These are phyloP conservation scores for Tympanoctomys barrerae DNA, from an alignment of 2,797 vertebrate genomes.

Conservation along the genomic window DNA sequence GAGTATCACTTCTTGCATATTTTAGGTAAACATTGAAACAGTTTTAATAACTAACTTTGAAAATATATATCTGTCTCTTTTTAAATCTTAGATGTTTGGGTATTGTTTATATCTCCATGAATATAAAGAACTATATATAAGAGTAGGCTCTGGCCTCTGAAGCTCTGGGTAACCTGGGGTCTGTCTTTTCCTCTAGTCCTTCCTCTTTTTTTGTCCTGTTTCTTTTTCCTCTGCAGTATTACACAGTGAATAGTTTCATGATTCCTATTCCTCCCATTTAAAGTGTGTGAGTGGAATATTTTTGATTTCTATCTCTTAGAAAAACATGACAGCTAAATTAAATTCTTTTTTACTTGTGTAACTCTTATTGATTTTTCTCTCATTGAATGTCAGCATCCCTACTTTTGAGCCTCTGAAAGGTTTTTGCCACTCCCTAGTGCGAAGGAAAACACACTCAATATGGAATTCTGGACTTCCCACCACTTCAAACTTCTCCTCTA, in stretches of 20 bases:
- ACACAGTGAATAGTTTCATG: slow-evolving; percentile 4
- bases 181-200: neutral
- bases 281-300: slow-evolving; percentile 49
- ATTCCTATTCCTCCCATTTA: slow-evolving; percentile 63
- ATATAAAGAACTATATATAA: slow-evolving; percentile 28
- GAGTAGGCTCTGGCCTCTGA: neutral
- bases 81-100: neutral
- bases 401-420: slow-evolving; percentile 52
- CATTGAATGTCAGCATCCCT: slow-evolving; percentile 29
- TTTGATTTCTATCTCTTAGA: slow-evolving; percentile 70
- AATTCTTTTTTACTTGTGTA: slow-evolving; percentile 68
- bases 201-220: neutral
- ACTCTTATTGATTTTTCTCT: slow-evolving; percentile 70
- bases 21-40: slow-evolving; percentile 48
- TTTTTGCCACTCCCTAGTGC: slow-evolving; percentile 63
- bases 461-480: slow-evolving; percentile 69
- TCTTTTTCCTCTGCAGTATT: slow-evolving; percentile 40
- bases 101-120: slow-evolving; percentile 24
- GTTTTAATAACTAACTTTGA: slow-evolving; percentile 54
- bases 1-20: neutral
- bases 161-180: neutral
- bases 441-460: slow-evolving; percentile 68
- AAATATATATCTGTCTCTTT: neutral
- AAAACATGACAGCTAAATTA: slow-evolving; percentile 69
- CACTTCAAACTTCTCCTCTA: slow-evolving; percentile 70